Conservation (phyloP, 2,113 vertebrate genomes). For the Sapayoa aenigma region DNA sequence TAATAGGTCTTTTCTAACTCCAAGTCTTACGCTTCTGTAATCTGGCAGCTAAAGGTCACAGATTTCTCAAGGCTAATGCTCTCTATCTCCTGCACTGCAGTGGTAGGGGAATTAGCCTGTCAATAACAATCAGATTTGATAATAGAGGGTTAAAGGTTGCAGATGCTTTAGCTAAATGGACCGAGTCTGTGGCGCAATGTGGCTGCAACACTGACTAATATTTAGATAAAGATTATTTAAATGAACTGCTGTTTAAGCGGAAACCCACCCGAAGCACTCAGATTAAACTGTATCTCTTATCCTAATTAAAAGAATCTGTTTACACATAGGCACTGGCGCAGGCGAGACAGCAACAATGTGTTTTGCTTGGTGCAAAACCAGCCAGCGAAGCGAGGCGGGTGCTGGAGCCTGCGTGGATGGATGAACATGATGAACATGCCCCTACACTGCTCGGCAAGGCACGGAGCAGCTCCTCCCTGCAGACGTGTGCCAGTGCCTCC, state of each 20-base stretch:
- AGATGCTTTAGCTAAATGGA: constrained; percentile 41
- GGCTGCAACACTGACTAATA: neutral
- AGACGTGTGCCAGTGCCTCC: neutral
- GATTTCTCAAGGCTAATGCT: constrained; percentile 62
- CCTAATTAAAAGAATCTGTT: constrained; percentile 13
- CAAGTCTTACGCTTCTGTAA: neutral
- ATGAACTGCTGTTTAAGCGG: constrained; percentile 6
- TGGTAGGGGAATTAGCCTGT: constrained; percentile 51
- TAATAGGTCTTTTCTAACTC: constrained; percentile 39
- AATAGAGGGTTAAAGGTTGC: constrained; percentile 62
- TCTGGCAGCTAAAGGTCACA: constrained; percentile 61
- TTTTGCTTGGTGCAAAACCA: neutral
- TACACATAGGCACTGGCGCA: accelerated
- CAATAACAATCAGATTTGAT: constrained; percentile 61
- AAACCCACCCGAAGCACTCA: neutral
- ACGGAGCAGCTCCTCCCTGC: neutral
- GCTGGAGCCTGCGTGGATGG: neutral
- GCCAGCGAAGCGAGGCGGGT: neutral
- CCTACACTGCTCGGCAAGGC: accelerated
- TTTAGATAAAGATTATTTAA: constrained; percentile 55
- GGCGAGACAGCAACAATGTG: accelerated
- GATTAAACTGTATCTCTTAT: neutral
- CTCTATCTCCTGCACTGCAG: constrained; percentile 25
- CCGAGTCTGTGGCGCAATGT: neutral
- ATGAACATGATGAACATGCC: accelerated